These are phyloP conservation scores for Terrapene triunguis DNA, from an alignment of 2,113 vertebrate species.

Conservation along the genomic window DNA sequence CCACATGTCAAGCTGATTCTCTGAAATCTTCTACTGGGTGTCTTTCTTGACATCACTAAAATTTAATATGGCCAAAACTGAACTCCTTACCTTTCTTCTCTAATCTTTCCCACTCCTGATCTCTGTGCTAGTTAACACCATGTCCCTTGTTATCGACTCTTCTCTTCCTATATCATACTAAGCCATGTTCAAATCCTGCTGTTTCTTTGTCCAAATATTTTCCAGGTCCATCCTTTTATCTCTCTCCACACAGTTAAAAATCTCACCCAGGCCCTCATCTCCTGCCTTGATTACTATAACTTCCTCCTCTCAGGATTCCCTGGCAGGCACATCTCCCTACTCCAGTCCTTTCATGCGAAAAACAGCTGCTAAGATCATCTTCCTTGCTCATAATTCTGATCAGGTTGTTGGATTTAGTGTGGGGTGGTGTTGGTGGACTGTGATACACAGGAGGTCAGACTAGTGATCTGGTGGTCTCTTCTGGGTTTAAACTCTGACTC, in stretches of 20 bases:
- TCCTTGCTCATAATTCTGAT: neutral
- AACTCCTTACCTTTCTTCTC: neutral
- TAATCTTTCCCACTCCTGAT: neutral
- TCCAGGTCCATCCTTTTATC: neutral
- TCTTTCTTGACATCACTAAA: neutral
- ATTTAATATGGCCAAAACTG: neutral
- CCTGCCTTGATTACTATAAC: neutral
- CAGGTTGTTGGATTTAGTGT: neutral
- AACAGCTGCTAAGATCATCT: neutral
- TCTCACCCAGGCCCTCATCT: neutral
- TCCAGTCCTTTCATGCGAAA: neutral
- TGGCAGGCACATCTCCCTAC: neutral
- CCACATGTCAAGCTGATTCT: accelerated
- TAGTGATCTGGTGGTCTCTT: neutral
- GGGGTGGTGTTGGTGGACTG: neutral
- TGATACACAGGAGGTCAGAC: neutral
- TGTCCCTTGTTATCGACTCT: neutral
- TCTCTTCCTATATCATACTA: neutral
- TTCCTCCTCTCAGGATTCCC: neutral
- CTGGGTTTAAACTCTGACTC: neutral
- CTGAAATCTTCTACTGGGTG: neutral
- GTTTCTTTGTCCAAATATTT: neutral
- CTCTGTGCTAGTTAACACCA: neutral
- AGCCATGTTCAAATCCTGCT: neutral
- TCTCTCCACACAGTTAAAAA: neutral